A percentile compares a stretch with the other conserved stretches of the same genome.
These are phyloP conservation scores for Steromphala cineraria DNA, from an alignment of 2,888 invertebrate species.

Conservation along the genomic window DNA sequence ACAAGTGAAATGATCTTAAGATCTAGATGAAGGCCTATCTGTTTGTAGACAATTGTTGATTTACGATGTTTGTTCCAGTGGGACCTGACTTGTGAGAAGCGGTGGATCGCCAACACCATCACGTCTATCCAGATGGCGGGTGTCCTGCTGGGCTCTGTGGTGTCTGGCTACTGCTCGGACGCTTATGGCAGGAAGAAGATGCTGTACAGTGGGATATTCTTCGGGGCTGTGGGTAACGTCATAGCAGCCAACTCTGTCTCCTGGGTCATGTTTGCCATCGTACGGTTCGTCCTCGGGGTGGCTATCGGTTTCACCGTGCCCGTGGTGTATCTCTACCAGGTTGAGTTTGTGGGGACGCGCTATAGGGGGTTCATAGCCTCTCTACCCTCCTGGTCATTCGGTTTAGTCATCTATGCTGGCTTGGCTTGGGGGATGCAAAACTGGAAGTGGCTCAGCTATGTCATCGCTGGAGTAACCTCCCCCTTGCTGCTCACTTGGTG, in stretches of 20 bases:
- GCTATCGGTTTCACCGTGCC: neutral
- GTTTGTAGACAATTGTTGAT: no score
- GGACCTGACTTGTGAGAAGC: conserved; percentile 33
- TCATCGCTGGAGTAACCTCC: neutral
- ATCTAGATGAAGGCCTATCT: no score
- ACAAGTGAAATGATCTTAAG: no score
- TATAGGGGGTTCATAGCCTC: neutral
- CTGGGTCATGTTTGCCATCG: neutral
- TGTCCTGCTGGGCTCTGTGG: conserved; percentile 24
- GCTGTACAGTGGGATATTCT: neutral
- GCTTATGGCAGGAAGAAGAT: conserved; percentile 2
- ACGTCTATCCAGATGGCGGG: conserved; percentile 36
- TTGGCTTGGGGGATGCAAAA: neutral
- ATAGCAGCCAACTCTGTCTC: neutral
- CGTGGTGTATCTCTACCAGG: neutral
- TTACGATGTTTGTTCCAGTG: conserved; percentile 26
- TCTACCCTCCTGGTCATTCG: neutral
- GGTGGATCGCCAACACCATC: conserved; percentile 24
- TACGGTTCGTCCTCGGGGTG: neutral
- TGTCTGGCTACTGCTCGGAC: conserved; percentile 15
- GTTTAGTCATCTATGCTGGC: neutral
- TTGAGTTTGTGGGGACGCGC: neutral
- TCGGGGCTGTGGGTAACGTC: neutral
- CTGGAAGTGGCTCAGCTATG: neutral
- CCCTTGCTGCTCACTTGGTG: neutral